Evolutionary conservation across 2,797 vertebrate species (phyloP).

Genomic region (Eleutherodactylus coqui): DNA sequence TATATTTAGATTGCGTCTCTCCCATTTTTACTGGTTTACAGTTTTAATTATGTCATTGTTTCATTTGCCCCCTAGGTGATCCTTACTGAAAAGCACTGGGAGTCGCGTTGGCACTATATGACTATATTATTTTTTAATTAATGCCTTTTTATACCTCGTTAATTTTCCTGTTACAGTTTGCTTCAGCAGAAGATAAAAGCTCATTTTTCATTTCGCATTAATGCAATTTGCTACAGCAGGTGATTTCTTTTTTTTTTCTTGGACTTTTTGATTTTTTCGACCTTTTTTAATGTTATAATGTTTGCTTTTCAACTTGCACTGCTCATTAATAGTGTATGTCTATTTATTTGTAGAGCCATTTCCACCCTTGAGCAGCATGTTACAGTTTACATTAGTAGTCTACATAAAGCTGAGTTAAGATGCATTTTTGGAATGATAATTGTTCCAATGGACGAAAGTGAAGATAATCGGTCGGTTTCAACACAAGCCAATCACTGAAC

Average conservation of each 20-base stretch:
- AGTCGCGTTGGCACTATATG: not conserved
- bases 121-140: slow-evolving; percentile 14
- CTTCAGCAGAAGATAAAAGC: not conserved
- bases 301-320: not conserved
- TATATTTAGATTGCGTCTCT: slow-evolving; percentile 5
- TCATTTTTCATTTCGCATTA: not conserved
- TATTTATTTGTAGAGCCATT: not conserved
- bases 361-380: not conserved
- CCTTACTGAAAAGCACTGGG: not conserved
- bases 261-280: not conserved
- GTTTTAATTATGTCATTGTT: not conserved
- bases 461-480: too few relatives aligned
- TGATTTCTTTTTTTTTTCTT: not conserved
- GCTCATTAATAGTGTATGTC: not conserved
- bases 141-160: not conserved
- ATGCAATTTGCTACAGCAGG: not conserved
- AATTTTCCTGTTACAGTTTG: not conserved
- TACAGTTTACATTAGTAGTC: not conserved
- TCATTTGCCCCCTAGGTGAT: slow-evolving; percentile 2
- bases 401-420: not conserved
- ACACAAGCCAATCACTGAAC: too few relatives aligned
- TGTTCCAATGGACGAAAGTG: too few relatives aligned
- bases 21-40: not conserved
- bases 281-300: not conserved
- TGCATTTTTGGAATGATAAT: not conserved